Evolutionary conservation across 2,888 invertebrate genomes (phyloP), one percentile per base, ranked within the genome.

Genomic region (Mamestra brassicae): DNA sequence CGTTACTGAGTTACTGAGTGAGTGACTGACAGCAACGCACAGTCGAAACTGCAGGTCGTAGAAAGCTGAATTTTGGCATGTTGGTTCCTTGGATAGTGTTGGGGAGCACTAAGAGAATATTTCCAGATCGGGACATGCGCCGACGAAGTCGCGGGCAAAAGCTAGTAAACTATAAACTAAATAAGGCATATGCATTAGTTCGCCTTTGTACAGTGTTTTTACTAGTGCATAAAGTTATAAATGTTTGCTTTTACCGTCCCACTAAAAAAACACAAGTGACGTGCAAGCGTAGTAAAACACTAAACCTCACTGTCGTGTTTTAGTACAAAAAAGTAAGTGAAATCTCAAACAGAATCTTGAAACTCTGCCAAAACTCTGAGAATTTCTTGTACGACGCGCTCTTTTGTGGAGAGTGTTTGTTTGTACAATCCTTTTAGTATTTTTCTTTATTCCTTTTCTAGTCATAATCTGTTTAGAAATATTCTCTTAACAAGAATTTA

Each of bases 311-410:
- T n/a, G 38, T 17, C 8, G 45, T 54, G 55, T 13, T 64, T 38
- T 60, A 11, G 26, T 73, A 45, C 36, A 62, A 74, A 78, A 80
- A 61, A 36, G 4, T 69, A 66, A 76, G 76, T 66, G 76, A 70
- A 76, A 80, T 45, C 15, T 55, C 62, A 76, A 76, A 80, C 82
- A 58, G 57, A 66, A 67, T 69, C 82, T 82, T 80, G 79, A 76
- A 76, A 66, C 50, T 26, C 26, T 60, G 79, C 79, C 79, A 80
- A 71, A 77, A 82, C 55, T 57, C 64, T 17, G 7, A 15, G 55
- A 60, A 64, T 70, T 76, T 70, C 52, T 60, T 66, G 34, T 62
- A 26, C 63, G 38, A 38, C 34, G 42, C 34, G 34, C 26, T 65
- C 50, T 55, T 54, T 57, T 11, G 11, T 4, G 11, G n/a, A n/a